Percentiles rank a stretch among this genome's conserved stretches.
These are phyloP conservation scores for Pyrgilauda ruficollis DNA, from an alignment of 2,113 vertebrate genomes.

Conservation along the genomic window DNA sequence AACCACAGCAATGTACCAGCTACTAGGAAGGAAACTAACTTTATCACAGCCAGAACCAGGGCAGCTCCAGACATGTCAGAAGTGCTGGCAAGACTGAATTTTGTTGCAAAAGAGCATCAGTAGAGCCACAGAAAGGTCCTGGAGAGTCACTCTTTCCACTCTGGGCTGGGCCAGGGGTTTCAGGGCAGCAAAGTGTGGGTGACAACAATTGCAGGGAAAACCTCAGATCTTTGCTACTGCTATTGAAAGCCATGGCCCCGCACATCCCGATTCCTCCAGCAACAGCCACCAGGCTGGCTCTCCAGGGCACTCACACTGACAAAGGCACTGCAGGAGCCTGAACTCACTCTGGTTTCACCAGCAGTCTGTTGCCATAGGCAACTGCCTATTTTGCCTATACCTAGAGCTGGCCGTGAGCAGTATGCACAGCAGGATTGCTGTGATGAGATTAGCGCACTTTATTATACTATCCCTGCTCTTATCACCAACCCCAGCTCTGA, in stretches of 20 bases:
- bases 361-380: constrained; percentile 54
- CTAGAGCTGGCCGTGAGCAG: constrained; percentile 37
- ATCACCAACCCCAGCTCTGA: constrained; percentile 47
- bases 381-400: constrained; percentile 63
- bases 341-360: constrained; percentile 35
- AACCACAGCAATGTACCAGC: neutral
- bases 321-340: neutral
- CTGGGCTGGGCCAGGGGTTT: neutral
- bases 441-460: constrained; percentile 56
- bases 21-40: neutral
- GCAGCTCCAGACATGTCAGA: neutral
- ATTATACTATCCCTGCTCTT: constrained; percentile 50
- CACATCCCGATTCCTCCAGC: neutral
- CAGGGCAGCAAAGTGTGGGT: neutral
- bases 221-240: neutral
- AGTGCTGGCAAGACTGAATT: neutral
- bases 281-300: neutral
- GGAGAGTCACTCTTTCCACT: neutral
- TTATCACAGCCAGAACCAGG: neutral
- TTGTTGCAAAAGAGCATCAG: neutral
- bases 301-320: neutral
- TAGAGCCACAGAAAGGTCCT: neutral
- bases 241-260: neutral
- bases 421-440: constrained; percentile 12
- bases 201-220: neutral